Base-by-base conservation (phyloP, 2,888 invertebrate genomes). In the Hydriomena furcata region DNA sequence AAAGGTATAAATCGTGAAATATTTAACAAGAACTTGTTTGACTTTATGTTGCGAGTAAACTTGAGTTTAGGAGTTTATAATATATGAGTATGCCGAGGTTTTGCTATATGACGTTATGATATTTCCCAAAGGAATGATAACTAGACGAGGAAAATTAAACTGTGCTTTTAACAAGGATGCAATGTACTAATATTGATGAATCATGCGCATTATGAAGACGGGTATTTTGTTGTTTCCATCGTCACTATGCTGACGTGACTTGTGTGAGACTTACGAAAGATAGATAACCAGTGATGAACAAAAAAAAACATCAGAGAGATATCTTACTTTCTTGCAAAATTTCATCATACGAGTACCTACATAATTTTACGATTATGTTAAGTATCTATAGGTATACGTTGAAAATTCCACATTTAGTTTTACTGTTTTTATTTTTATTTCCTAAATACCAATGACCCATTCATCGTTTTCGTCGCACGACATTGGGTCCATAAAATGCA, bases 171-270 rank as follows among this genome's bases (percentile, higher is more conserved):
- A 7, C 10, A 13, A 23, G 11, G 12, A 7, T 17, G 8, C 13
- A 38, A 11, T n/a, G 43, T 30, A 35, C 30, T 34, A 45, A 49
- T 44, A 45, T 27, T 45, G 7, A 41, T 58, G 54, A 58, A 41
- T 61, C 48, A 61, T 21, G 27, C 12, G 7, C 40, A 24, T 50
- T 5, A 28, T 12, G n/a, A 20, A 28, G 27, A 46, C 32, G 41
- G 13, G 48, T 53, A 21, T 35, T n/a, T 24, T 7, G 35, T 43
- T 25, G 27, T 28, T 24, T 24, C 52, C 42, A 51, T 52, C 51
- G 40, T 54, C 55, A 45, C 46, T 12, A 48, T 37, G 56, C 40
- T 55, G 60, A 71, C 63, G 63, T 68, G 68, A 63, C 58, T 35
- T 46, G 48, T 23, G 32, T 40, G 58, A 60, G 44, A 63, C n/a